Conservation (phyloP, 2,797 vertebrate genomes). For the Mycteria americana region DNA sequence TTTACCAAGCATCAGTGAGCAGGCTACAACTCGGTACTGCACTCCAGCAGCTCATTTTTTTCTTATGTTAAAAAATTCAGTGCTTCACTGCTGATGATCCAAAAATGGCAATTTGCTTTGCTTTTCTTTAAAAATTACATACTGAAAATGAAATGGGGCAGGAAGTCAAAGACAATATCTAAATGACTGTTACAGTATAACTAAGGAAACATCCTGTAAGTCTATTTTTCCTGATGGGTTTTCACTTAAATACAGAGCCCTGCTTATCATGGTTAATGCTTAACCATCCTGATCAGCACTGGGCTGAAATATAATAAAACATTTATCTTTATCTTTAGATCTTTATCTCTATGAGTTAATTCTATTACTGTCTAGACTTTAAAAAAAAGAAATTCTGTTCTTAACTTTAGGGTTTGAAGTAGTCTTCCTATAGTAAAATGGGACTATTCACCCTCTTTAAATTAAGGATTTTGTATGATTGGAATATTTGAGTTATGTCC, state of each 20-base stretch:
- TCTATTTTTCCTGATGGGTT: not conserved
- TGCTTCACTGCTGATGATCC: not conserved
- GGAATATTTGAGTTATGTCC: not conserved
- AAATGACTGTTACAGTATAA: not conserved
- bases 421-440: not conserved
- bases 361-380: not conserved
- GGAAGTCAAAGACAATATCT: not conserved
- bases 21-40: not conserved
- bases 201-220: not conserved
- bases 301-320: not conserved
- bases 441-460: not conserved
- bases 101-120: not conserved
- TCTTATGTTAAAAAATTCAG: not conserved
- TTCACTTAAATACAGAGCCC: not conserved
- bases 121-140: not conserved
- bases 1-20: constrained; percentile 26
- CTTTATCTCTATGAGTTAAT: not conserved
- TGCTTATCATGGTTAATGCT: not conserved
- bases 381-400: not conserved
- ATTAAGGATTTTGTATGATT: not conserved
- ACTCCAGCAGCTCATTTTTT: not conserved
- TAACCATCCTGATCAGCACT: not conserved
- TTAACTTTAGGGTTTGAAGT: not conserved
- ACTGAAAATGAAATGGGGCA: not conserved
- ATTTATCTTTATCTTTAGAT: not conserved